These are phyloP conservation scores for Trididemnum clinides DNA, from an alignment of 23 tunicate species.

Conservation along the genomic window DNA sequence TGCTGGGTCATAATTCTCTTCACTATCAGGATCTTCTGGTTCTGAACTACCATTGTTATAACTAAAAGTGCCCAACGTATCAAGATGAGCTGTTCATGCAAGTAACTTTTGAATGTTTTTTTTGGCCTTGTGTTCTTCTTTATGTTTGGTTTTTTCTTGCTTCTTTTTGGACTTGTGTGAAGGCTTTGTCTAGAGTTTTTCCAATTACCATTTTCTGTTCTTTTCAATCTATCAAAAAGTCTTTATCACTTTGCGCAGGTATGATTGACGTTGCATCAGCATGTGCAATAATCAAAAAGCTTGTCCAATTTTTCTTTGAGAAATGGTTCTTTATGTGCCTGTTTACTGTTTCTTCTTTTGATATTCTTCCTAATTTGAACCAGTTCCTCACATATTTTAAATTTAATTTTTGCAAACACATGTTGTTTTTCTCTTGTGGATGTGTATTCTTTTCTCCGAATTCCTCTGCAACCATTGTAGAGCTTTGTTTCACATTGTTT, in stretches of 20 bases:
- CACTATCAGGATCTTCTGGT: background rate
- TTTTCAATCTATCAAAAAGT: background rate
- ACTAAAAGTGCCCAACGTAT: background rate
- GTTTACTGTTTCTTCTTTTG: background rate
- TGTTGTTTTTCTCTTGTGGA: background rate
- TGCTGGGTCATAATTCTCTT: background rate
- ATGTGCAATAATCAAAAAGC: no score
- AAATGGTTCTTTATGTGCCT: no score
- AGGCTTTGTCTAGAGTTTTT: background rate
- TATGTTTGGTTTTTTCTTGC: background rate
- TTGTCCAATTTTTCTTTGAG: no score
- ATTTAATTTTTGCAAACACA: background rate
- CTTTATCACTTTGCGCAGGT: background rate
- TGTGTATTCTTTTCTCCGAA: background rate
- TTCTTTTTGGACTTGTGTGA: no score
- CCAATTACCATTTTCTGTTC: background rate
- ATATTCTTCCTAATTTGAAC: background rate
- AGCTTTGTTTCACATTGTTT: no score
- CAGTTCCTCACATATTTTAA: background rate
- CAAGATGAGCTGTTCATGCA: background rate
- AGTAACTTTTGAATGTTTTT: background rate
- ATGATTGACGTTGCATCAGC: background rate
- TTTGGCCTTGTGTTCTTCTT: background rate
- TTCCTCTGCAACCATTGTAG: background rate
- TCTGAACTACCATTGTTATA: background rate